A percentile compares a stretch with the other conserved stretches of the same genome.
phyloP scores from a whole-genome alignment of 1,140 invertebrate species.

The Venturia canescens region DNA sequence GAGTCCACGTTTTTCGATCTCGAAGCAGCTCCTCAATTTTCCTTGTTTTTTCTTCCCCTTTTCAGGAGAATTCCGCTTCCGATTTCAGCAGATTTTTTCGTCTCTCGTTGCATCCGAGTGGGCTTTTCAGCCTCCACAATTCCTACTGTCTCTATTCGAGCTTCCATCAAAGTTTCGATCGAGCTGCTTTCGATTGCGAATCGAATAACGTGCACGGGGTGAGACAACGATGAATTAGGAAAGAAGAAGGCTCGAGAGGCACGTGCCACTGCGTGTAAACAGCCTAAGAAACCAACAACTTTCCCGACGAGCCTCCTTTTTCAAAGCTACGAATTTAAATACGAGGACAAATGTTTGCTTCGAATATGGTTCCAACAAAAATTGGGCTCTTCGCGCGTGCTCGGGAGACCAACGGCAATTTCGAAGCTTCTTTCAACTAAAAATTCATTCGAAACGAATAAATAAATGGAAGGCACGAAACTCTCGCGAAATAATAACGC shows the following conservation, averaged over 20 bases:
- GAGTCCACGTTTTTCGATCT: constrained; percentile 14
- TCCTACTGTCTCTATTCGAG: too few relatives aligned
- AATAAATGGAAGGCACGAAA: background rate
- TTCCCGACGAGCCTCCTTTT: constrained; percentile 6
- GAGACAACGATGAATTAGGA: constrained; percentile 22
- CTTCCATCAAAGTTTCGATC: too few relatives aligned
- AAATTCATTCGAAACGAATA: background rate
- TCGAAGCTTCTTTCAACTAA: background rate
- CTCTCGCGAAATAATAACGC: too few relatives aligned
- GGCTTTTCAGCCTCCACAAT: too few relatives aligned
- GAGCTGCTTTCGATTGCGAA: too few relatives aligned
- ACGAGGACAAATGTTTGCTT: background rate
- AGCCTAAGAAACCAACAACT: background rate
- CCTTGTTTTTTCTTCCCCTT: too few relatives aligned
- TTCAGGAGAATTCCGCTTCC: too few relatives aligned
- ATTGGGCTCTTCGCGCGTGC: background rate
- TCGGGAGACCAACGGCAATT: background rate
- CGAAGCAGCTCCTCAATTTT: too few relatives aligned
- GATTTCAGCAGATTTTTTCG: too few relatives aligned
- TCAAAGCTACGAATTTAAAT: constrained; percentile 40
- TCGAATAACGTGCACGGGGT: constrained; percentile 25
- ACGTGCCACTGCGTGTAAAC: background rate
- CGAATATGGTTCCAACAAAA: constrained; percentile 9
- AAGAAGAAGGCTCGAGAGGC: constrained; percentile 32
- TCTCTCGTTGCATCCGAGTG: too few relatives aligned